Conservation (phyloP, 1,140 invertebrate genomes). For the Drosophila bocki region DNA sequence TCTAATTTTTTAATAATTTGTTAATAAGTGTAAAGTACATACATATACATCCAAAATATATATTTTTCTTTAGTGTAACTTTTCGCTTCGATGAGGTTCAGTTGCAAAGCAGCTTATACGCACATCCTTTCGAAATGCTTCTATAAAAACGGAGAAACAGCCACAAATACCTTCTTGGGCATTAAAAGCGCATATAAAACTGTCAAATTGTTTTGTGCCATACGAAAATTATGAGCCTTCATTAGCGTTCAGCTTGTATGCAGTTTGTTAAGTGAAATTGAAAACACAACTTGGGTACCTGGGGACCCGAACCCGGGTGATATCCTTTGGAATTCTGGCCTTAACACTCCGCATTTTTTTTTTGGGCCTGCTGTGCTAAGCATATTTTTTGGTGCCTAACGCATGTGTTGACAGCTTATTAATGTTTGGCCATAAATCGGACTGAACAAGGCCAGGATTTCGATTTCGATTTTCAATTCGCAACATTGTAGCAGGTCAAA, state of each 20-base stretch:
- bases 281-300: constrained; percentile 55
- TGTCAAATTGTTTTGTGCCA: constrained; percentile 81
- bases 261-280: constrained; percentile 82
- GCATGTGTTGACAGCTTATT: constrained; percentile 85
- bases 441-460: constrained; percentile 19
- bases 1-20: background rate
- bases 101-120: constrained; percentile 58
- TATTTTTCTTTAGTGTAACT: constrained; percentile 8
- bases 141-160: constrained; percentile 44
- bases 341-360: constrained; percentile 24
- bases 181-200: constrained; percentile 83
- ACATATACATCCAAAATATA: background rate
- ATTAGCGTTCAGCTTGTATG: constrained; percentile 75
- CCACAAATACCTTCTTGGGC: constrained; percentile 60
- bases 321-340: constrained; percentile 27
- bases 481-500: constrained; percentile 45
- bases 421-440: constrained; percentile 78
- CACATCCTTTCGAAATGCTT: constrained; percentile 43
- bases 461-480: constrained; percentile 13
- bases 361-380: constrained; percentile 7
- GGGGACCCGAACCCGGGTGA: background rate
- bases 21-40: background rate
- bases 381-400: constrained; percentile 67
- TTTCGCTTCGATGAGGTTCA: constrained; percentile 30
- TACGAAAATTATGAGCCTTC: constrained; percentile 79